Evolutionary conservation across 2,797 vertebrate genomes (phyloP), one percentile per base, ranked within the genome.

Genomic region (Hoplostethus mediterraneus): DNA sequence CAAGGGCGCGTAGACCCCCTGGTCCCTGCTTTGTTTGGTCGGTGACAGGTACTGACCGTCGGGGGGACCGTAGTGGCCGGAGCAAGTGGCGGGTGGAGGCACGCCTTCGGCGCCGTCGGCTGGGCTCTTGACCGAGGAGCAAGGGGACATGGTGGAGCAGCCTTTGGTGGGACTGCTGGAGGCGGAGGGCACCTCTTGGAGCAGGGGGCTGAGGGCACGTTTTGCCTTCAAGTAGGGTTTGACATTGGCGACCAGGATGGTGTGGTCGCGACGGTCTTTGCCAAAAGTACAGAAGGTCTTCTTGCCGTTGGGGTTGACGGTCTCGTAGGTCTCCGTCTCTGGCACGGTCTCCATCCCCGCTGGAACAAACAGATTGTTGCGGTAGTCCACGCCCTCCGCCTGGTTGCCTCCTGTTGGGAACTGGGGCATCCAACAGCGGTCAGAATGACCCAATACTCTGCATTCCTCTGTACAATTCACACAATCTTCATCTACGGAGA

Each of bases 201-300:
- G 96, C 66, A 99, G 95, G 86, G 98, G 98, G 92, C 97, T 99
- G 81, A 99, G 97, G 90, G 98, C 98, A 83, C 98, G 97, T 95
- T 99, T 99, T 81, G 97, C 97, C 95, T 99, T 99, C 92, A 99
- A 95, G 92, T 99, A 99, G 92, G 98, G 97, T 96, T 99, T 99
- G 87, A 99, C 98, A 79, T 99, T 99, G 90, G 98, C 98, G 74
- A 99, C 97, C 88, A 99, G 96, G 94, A 99, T 97, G 88, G 98
- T 99, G 95, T 99, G 98, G 93, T 99, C 98, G 82, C 98, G 94
- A 73, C 98, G 96, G 92, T 99, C 98, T 93, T 99, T 99, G 83
- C 98, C 98, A 88, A 99, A 99, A 76, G 98, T 99, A 94, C 98
- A 99, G 96, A 99, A 99, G 31, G 98, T 99, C 94, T 99, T 99